phyloP scores from a whole-genome alignment of 2,888 invertebrate genomes.

The Dasysyrphus albostriatus region DNA sequence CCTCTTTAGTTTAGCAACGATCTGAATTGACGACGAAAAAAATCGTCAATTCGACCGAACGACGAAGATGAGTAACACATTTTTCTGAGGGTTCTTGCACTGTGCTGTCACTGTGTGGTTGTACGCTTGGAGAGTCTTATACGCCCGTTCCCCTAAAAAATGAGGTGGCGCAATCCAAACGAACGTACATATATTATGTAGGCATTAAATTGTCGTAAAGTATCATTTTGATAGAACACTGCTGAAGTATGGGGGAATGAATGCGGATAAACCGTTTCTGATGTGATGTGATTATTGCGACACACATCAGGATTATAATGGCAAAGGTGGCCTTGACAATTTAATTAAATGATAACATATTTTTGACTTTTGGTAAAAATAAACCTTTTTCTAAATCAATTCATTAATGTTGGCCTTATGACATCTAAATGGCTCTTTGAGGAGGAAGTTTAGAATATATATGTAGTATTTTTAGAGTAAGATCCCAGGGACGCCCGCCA shows the following conservation, averaged over 20 bases:
- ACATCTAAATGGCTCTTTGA: too few species aligned
- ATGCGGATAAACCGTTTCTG: slow-evolving; percentile 31
- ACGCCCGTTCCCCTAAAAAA: slow-evolving; percentile 28
- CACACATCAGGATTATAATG: slow-evolving; percentile 46
- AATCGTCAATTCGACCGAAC: slow-evolving; percentile 16
- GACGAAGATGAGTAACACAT: slow-evolving; percentile 65
- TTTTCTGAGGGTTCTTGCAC: slow-evolving; percentile 60
- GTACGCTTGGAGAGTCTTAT: neutral
- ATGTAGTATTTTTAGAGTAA: too few species aligned
- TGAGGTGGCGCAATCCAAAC: slow-evolving; percentile 53
- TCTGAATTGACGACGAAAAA: slow-evolving; percentile 18
- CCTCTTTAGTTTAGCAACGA: slow-evolving; percentile 56
- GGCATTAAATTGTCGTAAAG: slow-evolving; percentile 48
- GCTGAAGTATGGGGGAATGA: neutral
- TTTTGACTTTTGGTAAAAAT: neutral
- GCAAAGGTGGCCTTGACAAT: slow-evolving; percentile 56
- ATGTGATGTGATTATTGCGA: slow-evolving; percentile 42
- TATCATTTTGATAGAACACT: slow-evolving; percentile 7
- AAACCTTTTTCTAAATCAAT: neutral
- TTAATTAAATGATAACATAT: neutral
- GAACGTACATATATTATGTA: neutral
- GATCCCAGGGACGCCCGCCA: too few species aligned
- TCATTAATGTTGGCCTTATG: slow-evolving; percentile 3
- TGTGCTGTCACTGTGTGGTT: slow-evolving; percentile 27
- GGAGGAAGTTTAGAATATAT: too few species aligned